Evolutionary conservation across 2,888 invertebrate species (phyloP).

Genomic region (Philopedon plagiatum): DNA sequence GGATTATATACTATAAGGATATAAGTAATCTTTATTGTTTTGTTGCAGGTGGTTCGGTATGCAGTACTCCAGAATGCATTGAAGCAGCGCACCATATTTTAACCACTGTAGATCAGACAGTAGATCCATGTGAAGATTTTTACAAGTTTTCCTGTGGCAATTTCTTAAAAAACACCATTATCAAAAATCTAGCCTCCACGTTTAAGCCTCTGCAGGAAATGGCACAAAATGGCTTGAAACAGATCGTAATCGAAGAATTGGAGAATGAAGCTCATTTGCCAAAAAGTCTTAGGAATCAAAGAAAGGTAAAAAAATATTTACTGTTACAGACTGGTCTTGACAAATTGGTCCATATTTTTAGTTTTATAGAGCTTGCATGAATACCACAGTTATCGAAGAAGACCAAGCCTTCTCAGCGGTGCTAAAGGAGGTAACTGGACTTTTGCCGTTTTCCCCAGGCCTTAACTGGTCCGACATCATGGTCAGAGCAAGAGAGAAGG

Average conservation of each 20-base stretch:
- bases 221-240: constrained; percentile 53
- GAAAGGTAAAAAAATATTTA: constrained; percentile 17
- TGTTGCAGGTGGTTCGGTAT: constrained; percentile 37
- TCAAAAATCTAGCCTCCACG: constrained; percentile 36
- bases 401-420: constrained; percentile 53
- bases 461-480: constrained; percentile 59
- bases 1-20: too few species aligned
- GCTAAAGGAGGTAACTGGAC: constrained; percentile 57
- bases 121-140: constrained; percentile 83
- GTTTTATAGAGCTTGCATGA: constrained; percentile 52
- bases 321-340: constrained; percentile 11
- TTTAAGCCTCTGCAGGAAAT: constrained; percentile 38
- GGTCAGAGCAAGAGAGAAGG: constrained; percentile 56
- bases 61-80: constrained; percentile 78
- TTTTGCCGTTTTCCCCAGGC: constrained; percentile 62
- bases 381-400: constrained; percentile 50
- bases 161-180: constrained; percentile 66
- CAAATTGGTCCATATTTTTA: background rate
- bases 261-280: constrained; percentile 41
- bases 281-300: constrained; percentile 45
- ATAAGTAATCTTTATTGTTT: background rate
- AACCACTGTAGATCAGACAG: constrained; percentile 75
- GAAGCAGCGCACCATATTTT: constrained; percentile 81
- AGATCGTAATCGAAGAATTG: constrained; percentile 53
- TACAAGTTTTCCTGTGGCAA: constrained; percentile 83